Percentiles rank a stretch among this genome's conserved stretches.
Evolutionary conservation across 2,113 vertebrate species (phyloP).

Genomic region (Micromys minutus): DNA sequence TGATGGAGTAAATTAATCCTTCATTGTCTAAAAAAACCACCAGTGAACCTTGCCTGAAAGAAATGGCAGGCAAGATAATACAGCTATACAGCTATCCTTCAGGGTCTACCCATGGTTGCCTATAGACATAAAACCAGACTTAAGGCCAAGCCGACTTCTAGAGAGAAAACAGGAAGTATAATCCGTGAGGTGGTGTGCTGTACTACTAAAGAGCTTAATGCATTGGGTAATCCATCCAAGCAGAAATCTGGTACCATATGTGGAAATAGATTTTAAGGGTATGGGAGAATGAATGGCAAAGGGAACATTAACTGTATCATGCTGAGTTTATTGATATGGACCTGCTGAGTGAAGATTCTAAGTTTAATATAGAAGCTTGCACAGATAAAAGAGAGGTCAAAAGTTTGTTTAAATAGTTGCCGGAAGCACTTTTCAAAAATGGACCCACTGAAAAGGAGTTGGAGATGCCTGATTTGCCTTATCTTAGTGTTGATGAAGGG

Average conservation of each 20-base stretch:
- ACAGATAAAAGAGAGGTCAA: not conserved
- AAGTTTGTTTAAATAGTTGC: not conserved
- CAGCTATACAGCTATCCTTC: not conserved
- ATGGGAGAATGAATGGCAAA: not conserved
- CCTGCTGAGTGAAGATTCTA: not conserved
- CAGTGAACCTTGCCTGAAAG: no score
- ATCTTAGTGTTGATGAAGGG: not conserved
- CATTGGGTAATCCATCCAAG: not conserved
- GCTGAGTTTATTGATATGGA: not conserved
- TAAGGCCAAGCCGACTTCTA: not conserved
- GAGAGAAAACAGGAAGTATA: not conserved
- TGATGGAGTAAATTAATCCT: not conserved
- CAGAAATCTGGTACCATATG: not conserved
- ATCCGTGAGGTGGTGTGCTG: not conserved
- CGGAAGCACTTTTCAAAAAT: not conserved
- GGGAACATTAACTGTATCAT: not conserved
- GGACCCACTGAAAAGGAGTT: not conserved
- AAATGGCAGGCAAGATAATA: not conserved
- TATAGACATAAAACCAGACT: not conserved
- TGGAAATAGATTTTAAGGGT: not conserved
- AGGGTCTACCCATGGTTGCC: not conserved
- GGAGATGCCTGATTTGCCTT: not conserved
- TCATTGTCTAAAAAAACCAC: not conserved
- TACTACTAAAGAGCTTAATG: not conserved
- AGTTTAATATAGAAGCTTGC: not conserved